Evolutionary conservation across 1,140 invertebrate genomes (phyloP), one percentile per base, ranked within the genome.

Genomic region (Marisa cornuarietis): DNA sequence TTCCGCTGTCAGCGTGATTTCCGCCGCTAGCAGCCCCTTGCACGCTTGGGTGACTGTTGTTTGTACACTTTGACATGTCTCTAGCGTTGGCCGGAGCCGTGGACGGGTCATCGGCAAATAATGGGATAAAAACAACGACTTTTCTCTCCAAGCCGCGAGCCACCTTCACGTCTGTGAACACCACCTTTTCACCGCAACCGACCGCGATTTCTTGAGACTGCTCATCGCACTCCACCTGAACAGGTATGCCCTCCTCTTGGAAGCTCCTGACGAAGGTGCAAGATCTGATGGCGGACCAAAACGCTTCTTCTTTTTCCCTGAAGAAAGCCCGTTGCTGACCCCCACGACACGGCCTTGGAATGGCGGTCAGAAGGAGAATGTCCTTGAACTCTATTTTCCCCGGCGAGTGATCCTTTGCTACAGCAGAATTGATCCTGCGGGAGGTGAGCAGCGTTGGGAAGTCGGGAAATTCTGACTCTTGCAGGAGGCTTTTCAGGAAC

Each of bases 131-230:
- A n/a, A 77, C 16, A 20, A 77, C 76, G 31, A 77, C 49, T 65
- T 77, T 77, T 26, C 76, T 66, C 49, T 77, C 76, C 22, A 77
- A n/a, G 51, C 76, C 65, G 7, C 76, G 62, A 26, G 51, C 76
- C 13, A 22, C 24, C n/a, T 13, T 14, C 18, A 51, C 63, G 76
- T 77, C 76, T 22, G 76, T 77, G 9, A 77, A 65, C 11, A 77
- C 51, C 14, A 26, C 76, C 2, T 13, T 11, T 31, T 77, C 49
- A 9, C 65, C n/a, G 65, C 65, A 68, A n/a, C 22, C 63, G 26
- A 77, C 52, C 20, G 76, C 76, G 49, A 77, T 77, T n/a, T 65
- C 49, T 51, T 42, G 42, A 26, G n/a, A 31, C 7, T 62, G 52
- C 22, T 52, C 63, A 5, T 54, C 65, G 0, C 61, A 52, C 49